Conservation (phyloP, 2,888 invertebrate species). For the Lasioglossum figueresi region DNA sequence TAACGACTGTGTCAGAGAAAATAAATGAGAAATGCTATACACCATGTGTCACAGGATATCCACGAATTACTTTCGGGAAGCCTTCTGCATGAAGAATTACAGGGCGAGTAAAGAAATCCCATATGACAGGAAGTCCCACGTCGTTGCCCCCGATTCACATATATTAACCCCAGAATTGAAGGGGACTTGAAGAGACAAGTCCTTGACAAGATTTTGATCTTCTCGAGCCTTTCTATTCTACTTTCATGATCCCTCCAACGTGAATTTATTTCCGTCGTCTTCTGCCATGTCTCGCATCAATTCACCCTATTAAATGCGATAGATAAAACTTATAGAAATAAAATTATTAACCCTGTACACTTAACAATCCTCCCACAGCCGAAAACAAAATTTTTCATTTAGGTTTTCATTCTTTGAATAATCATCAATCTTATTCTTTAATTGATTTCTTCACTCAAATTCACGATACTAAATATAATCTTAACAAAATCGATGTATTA, state of each 20-base stretch:
- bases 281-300: neutral
- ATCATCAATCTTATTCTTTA: neutral
- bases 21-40: neutral
- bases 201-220: conserved; percentile 53
- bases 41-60: neutral
- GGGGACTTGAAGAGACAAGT: conserved; percentile 40
- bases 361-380: neutral
- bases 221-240: conserved; percentile 23
- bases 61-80: neutral
- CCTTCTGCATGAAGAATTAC: conserved; percentile 16
- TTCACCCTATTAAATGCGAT: neutral
- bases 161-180: conserved; percentile 59
- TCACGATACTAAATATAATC: neutral
- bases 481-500: too few species aligned
- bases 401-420: neutral
- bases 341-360: neutral
- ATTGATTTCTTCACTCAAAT: neutral
- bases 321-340: neutral
- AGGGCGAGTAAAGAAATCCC: conserved; percentile 56
- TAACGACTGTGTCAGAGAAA: neutral
- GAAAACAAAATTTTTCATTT: neutral
- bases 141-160: conserved; percentile 36
- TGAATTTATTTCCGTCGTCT: conserved; percentile 7
- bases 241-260: neutral
- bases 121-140: conserved; percentile 47